A percentile compares a stretch with the other conserved stretches of the same genome.
phyloP scores from a whole-genome alignment of 2,113 vertebrate genomes.

The Scomber colias region DNA sequence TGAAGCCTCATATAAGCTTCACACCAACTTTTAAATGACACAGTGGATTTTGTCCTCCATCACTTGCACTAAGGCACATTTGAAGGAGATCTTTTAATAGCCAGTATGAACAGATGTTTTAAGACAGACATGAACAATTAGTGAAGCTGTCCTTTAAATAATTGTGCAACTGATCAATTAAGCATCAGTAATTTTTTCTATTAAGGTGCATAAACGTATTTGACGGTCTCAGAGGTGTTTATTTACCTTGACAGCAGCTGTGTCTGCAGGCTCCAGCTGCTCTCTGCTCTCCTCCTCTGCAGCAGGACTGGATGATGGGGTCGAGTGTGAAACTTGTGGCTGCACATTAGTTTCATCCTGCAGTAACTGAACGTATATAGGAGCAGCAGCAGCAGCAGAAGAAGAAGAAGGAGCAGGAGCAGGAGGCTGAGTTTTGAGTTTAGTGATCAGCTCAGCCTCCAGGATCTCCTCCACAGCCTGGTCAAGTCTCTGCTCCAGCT shows the following conservation, averaged over 20 bases:
- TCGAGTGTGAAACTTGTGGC: background rate
- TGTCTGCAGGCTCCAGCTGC: slow-evolving; percentile 16
- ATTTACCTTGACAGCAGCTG: slow-evolving; percentile 71
- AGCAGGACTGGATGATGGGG: background rate
- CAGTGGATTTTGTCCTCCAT: too few relatives aligned
- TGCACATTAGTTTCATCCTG: slow-evolving; percentile 24
- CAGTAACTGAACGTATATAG: slow-evolving; percentile 32
- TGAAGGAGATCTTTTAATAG: too few relatives aligned
- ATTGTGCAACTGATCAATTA: too few relatives aligned
- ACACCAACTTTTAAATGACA: too few relatives aligned
- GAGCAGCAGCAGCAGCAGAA: background rate
- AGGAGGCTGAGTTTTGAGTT: slow-evolving; percentile 29
- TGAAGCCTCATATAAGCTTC: too few relatives aligned
- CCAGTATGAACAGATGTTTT: too few relatives aligned
- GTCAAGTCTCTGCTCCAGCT: slow-evolving; percentile 83
- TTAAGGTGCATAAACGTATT: background rate
- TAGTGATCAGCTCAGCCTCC: slow-evolving; percentile 75
- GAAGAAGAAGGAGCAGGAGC: background rate
- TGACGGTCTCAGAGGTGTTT: background rate
- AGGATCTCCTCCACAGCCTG: slow-evolving; percentile 81
- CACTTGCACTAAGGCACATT: too few relatives aligned
- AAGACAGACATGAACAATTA: too few relatives aligned
- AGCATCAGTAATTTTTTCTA: too few relatives aligned
- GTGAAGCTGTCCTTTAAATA: too few relatives aligned
- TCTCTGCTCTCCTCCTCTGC: slow-evolving; percentile 1